Conservation (phyloP, 2,113 vertebrate genomes). For the Girardinichthys multiradiatus region DNA sequence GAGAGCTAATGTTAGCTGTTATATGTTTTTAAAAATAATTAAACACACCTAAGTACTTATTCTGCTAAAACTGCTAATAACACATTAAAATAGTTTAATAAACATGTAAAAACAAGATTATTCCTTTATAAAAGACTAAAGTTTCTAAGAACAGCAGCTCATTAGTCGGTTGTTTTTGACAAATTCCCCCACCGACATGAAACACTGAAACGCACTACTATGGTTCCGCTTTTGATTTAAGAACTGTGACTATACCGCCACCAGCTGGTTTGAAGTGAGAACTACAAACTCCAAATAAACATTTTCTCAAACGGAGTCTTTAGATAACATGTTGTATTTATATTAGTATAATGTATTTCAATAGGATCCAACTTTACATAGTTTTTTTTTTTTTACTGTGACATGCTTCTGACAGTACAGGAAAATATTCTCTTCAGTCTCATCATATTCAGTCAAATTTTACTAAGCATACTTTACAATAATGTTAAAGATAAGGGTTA, state of each 20-base stretch:
- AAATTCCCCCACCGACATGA: slow-evolving; percentile 14
- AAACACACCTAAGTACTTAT: not conserved
- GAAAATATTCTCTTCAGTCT: no score
- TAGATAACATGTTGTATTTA: no score
- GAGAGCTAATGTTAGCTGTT: not conserved
- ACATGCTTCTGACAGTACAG: no score
- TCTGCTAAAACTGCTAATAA: not conserved
- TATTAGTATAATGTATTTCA: no score
- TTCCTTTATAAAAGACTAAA: not conserved
- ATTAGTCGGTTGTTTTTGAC: slow-evolving; percentile 7
- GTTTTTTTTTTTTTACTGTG: no score
- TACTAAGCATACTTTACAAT: not conserved
- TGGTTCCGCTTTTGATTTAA: slow-evolving; percentile 50
- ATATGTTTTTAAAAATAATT: no score
- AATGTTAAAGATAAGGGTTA: not conserved
- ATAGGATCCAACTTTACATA: no score
- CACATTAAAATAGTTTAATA: not conserved
- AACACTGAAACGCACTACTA: slow-evolving; percentile 26
- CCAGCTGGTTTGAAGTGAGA: not conserved
- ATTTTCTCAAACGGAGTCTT: no score
- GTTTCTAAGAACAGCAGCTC: not conserved
- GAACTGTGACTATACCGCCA: not conserved
- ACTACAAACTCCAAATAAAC: not conserved
- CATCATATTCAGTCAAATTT: no score
- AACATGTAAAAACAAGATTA: not conserved